Base-by-base conservation (phyloP, 1,140 invertebrate species). In the Telenomus remus region DNA sequence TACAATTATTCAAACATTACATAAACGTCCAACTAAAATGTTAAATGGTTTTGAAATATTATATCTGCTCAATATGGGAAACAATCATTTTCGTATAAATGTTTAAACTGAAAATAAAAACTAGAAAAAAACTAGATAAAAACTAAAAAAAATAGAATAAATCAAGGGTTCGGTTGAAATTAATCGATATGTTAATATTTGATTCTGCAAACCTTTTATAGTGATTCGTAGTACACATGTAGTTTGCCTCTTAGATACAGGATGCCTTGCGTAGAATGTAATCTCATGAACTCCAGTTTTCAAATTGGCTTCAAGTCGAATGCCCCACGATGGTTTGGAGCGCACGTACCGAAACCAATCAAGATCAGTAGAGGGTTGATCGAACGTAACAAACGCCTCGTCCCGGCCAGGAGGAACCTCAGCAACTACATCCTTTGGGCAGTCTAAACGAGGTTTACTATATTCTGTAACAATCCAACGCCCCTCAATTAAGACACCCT, bases 311-410 rank as follows among this genome's bases (percentile, higher is more conserved):
- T 89, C 87, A 48, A 88, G 78, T 59, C 85, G 81, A 19, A 81
- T 88, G 2, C 87, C 86, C 87, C 87, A 89, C 4, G 85, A 85
- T 8, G 88, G 88, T 56, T 85, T 85, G 46, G 87, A 88, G 49
- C 79, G 80, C 49, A 89, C 88, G 71, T 89, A 86, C 19, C 88
- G 85, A 73, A 88, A 87, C 87, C 86, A 89, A 81, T 89, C 87
- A 27, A 89, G 84, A 80, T 88, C 87, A 34, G 88, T 88, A 14
- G 82, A 84, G 12, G 88, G 88, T 57, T 87, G 87, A 78, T 86
- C 83, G 64, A 88, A 87, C 39, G 82, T 85, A 61, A 89, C 85
- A 72, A 88, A 87, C 15, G 84, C 85, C 49, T 87, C 86, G 57
- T 85, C 81, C 42, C 80, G 72, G 10, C 82, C 83, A 3, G 85